Evolutionary conservation across 2,888 invertebrate genomes (phyloP), one percentile per base, ranked within the genome.

Genomic region (Cremastinae sp.): DNA sequence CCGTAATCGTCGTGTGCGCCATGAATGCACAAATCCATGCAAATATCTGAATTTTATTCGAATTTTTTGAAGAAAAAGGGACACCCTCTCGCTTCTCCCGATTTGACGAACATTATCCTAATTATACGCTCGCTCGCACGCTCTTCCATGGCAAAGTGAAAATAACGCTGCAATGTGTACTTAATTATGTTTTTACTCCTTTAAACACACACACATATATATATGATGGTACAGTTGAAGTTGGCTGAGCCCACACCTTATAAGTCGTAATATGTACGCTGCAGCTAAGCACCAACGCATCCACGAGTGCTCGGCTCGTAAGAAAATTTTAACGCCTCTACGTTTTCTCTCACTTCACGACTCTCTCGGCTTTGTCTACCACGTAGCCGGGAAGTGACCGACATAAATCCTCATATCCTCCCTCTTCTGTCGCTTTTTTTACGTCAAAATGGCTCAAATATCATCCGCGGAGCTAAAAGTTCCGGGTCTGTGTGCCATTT

Each of bases 241-340:
- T 51, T 36, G 51, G 28, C 34, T 16, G 18, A 59, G 59, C 77
- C 80, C 73, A 76, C 75, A 75, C 76, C n/a, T 41, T 69, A 59
- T 34, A 53, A 58, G 59, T 45, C 47, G 45, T 75, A 70, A 65
- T n/a, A n/a, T 59, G 38, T 20, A 45, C 61, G 64, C 28, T 58
- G 64, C 41, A 64, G 53, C 58, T 41, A 65, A 75, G 51, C 69
- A 64, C 34, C 61, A 53, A 20, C 54, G 61, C n/a, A n/a, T 79
- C 54, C 71, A 59, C 43, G 38, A 18, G 2, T 34, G 54, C 20
- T 51, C 64, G 56, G 74, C 73, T 73, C 73, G 64, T 61, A 65
- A 75, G 71, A 81, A n/a, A n/a, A 78, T 80, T 81, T 28, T 74
- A 74, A 78, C 78, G 79, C 78, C 74, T 77, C 53, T 66, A 76